Base-by-base conservation (phyloP, 2,113 vertebrate species). In the Heterocephalus glaber region DNA sequence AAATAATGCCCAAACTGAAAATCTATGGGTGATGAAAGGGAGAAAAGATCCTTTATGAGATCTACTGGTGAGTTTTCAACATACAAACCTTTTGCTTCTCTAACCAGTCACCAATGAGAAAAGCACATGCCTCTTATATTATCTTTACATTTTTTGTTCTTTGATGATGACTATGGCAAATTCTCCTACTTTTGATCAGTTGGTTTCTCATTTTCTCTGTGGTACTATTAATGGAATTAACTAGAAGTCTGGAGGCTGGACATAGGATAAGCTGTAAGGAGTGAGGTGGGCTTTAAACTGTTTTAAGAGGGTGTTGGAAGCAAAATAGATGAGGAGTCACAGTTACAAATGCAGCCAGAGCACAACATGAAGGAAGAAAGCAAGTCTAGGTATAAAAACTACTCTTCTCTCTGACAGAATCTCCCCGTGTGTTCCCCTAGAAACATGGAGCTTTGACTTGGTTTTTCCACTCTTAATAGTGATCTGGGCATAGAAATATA, bases 261-360 rank as follows among this genome's bases (percentile, higher is more conserved):
- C 33, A 41, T 5, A 81, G 6, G 38, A 47, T 6, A 35, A 92
- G n/a, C 20, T 33, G 1, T 7, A 72, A 12, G 2, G 5, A 82
- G 17, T 19, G 16, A 49, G 33, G 26, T 52, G 30, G 3, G 33
- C 49, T 83, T 66, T 38, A 65, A 35, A 74, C 74, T 30, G 19
- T 30, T 26, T 74, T 61, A 38, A 77, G 54, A 60, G 6, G 11
- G 10, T 87, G 28, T 19, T 33, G 33, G 74, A 47, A 63, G 44
- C 7, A 35, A 65, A 30, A 60, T 4, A 70, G 0, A 33, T 1
- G 4, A 35, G 3, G 8, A 7, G 20, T 47, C 9, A 0, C 12
- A 17, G 14, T 19, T 30, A 30, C 17, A 60, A 61, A n/a, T 17
- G 10, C 12, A 76, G 30, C 3, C n/a, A 49, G 41, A 47, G 86